Conservation (phyloP, 2,797 vertebrate genomes). For the Naso thynnoides region DNA sequence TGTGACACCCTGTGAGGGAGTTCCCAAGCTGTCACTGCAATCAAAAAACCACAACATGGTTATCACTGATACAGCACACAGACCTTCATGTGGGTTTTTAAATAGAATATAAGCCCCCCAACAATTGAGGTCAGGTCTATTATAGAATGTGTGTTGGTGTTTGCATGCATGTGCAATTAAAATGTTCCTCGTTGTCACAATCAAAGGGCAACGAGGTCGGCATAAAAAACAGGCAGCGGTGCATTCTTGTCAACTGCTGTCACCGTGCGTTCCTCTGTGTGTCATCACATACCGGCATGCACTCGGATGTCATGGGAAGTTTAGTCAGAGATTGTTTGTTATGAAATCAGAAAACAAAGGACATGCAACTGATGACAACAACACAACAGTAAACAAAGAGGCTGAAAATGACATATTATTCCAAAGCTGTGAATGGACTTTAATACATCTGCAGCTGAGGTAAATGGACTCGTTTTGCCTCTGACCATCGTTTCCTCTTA, state of each 20-base stretch:
- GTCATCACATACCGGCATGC: conserved; percentile 10
- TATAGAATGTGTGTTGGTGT: neutral
- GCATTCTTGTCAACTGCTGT: conserved; percentile 26
- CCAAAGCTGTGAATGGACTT: neutral
- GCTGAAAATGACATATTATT: neutral
- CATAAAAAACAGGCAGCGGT: conserved; percentile 10
- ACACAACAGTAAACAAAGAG: neutral
- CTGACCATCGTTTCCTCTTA: neutral
- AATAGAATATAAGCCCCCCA: neutral
- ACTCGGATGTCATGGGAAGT: neutral
- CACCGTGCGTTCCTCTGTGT: neutral
- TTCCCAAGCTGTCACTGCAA: neutral
- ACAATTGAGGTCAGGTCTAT: neutral
- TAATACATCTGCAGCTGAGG: neutral
- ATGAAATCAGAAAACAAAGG: neutral
- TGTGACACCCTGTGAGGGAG: neutral
- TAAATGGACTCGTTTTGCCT: neutral
- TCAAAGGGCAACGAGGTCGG: neutral
- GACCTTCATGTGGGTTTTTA: neutral
- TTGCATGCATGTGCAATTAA: neutral
- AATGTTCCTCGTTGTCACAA: neutral
- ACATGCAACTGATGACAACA: neutral
- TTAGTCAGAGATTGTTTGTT: neutral
- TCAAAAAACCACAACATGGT: neutral
- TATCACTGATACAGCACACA: neutral